Percentiles rank a stretch among this genome's conserved stretches.
phyloP scores from a whole-genome alignment of 2,888 invertebrate species.

The Coecobrya sp. region DNA sequence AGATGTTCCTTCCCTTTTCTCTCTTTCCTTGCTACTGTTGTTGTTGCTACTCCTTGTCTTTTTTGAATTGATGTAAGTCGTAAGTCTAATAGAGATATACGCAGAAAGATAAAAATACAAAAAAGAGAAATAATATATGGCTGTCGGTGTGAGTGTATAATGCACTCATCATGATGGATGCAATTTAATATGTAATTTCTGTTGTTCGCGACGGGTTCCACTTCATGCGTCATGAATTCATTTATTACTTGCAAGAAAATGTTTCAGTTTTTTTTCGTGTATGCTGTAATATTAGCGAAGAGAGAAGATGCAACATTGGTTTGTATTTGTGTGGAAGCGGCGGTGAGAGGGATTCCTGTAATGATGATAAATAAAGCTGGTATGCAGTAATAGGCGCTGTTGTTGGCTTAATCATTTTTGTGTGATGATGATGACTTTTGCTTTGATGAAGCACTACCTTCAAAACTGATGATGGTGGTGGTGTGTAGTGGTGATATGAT shows the following conservation, averaged over 20 bases:
- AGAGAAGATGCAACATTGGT: conserved; percentile 3
- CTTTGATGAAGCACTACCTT: conserved; percentile 29
- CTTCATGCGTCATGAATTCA: conserved; percentile 73
- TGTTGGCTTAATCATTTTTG: conserved; percentile 61
- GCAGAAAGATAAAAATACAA: conserved; percentile 38
- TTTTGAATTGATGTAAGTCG: not conserved
- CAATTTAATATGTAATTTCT: conserved; percentile 70
- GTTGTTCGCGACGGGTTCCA: conserved; percentile 77
- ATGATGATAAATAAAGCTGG: conserved; percentile 39
- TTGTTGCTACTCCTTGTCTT: not conserved
- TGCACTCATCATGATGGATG: conserved; percentile 63
- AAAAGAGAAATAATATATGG: conserved; percentile 28
- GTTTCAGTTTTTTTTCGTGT: conserved; percentile 9
- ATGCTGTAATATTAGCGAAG: conserved; percentile 35
- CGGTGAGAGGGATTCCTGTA: conserved; percentile 41
- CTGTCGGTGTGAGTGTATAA: conserved; percentile 53
- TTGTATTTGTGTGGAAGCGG: conserved; percentile 20
- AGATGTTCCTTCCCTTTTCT: conserved; percentile 50
- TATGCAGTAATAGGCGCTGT: conserved; percentile 38
- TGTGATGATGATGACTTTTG: conserved; percentile 47
- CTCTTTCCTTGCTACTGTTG: not conserved
- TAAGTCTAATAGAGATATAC: conserved; percentile 12
- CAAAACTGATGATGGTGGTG: not conserved
- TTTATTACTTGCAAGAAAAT: conserved; percentile 60
- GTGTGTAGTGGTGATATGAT: conserved; percentile 37